Percentiles rank a stretch among this genome's conserved stretches.
Evolutionary conservation across 2,113 vertebrate genomes (phyloP).

Genomic region (Monopterus albus): DNA sequence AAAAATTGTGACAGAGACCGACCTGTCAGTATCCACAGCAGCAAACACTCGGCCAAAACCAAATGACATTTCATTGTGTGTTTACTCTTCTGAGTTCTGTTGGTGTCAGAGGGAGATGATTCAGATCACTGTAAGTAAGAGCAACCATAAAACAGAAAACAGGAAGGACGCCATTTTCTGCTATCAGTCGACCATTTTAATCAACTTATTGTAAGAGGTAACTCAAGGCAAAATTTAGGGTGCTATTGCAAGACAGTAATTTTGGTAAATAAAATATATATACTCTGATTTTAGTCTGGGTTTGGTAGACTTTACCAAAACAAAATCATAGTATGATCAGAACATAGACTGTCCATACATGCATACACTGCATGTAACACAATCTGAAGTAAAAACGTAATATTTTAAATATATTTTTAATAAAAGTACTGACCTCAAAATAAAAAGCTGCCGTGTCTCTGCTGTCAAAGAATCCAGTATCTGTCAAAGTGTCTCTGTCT

Average conservation of each 20-base stretch:
- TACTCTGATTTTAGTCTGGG: not conserved
- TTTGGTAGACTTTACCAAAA: fast-evolving
- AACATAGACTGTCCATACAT: no score
- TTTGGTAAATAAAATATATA: no score
- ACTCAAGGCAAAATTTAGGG: fast-evolving
- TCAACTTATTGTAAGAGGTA: not conserved
- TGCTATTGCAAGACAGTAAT: fast-evolving
- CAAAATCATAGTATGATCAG: no score
- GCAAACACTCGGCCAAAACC: not conserved
- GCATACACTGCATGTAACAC: no score
- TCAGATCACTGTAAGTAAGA: not conserved
- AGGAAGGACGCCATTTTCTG: constrained; percentile 69
- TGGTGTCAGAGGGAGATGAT: constrained; percentile 9
- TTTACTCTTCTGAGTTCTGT: not conserved
- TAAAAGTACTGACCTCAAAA: constrained; percentile 9
- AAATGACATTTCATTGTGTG: constrained; percentile 22
- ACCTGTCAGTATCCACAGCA: constrained; percentile 65
- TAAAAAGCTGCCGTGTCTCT: not conserved
- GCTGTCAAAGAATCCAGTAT: not conserved
- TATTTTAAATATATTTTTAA: no score
- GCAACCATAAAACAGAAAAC: not conserved
- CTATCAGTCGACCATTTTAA: constrained; percentile 63
- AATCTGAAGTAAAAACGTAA: no score
- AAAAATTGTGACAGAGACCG: no score
- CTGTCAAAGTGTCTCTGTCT: constrained; percentile 3